These are phyloP conservation scores for Parazoanthus darwini DNA, from an alignment of 92 coral and sea anemone genomes.

Conservation along the genomic window DNA sequence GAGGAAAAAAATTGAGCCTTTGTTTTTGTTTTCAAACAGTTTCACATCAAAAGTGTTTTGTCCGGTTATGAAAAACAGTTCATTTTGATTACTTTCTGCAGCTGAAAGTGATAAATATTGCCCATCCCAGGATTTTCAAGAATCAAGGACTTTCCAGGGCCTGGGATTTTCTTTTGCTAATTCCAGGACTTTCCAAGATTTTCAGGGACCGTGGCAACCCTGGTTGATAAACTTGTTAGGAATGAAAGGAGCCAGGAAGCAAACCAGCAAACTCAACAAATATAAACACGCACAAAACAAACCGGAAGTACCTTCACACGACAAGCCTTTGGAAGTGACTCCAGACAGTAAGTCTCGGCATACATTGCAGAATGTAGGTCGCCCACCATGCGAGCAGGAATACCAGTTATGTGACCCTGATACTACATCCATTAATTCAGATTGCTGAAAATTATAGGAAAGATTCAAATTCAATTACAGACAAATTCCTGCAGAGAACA, in stretches of 20 bases:
- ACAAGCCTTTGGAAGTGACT: slow-evolving; percentile 94
- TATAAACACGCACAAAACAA: not conserved
- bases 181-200: too few relatives aligned
- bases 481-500: not conserved
- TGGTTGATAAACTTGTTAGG: too few relatives aligned
- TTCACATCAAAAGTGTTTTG: too few relatives aligned
- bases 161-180: too few relatives aligned
- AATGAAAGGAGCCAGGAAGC: too few relatives aligned
- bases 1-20: too few relatives aligned
- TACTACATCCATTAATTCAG: slow-evolving; percentile 87
- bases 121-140: not conserved
- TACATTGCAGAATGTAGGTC: slow-evolving; percentile 94
- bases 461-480: not conserved
- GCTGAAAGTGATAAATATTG: not conserved
- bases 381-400: slow-evolving; percentile 86
- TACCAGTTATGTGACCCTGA: slow-evolving; percentile 98
- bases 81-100: not conserved
- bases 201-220: not conserved
- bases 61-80: not conserved
- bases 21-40: too few relatives aligned
- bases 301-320: slow-evolving; percentile 86
- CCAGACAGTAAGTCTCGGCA: slow-evolving; percentile 95
- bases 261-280: not conserved
- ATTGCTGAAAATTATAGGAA: slow-evolving; percentile 55
- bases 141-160: too few relatives aligned